phyloP scores from a whole-genome alignment of 2,797 vertebrate genomes.

The Lutjanus campechanus region DNA sequence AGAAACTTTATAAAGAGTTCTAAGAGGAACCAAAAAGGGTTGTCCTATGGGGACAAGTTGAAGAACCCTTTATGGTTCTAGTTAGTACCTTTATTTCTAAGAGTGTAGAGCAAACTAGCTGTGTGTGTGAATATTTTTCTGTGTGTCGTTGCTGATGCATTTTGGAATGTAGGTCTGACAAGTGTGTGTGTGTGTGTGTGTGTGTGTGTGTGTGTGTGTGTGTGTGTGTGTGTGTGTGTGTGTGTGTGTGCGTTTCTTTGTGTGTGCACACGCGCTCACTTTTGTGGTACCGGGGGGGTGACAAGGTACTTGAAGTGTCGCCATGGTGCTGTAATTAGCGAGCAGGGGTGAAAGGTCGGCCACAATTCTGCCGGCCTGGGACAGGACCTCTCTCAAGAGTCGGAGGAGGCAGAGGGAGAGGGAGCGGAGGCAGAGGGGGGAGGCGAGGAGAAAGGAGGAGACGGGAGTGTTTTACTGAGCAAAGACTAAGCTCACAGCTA shows the following conservation, averaged over 20 bases:
- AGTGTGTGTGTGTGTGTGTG: conserved; percentile 29
- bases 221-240: conserved; percentile 33
- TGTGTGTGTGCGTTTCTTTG: background rate
- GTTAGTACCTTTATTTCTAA: too few relatives aligned
- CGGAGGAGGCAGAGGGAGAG: conserved; percentile 52
- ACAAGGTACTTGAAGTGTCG: conserved; percentile 92
- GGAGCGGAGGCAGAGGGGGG: background rate
- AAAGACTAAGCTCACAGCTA: conserved; percentile 64
- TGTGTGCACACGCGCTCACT: conserved; percentile 43
- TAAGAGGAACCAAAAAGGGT: too few relatives aligned
- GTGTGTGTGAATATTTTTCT: conserved; percentile 37
- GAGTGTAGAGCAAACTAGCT: conserved; percentile 82
- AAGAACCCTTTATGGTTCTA: too few relatives aligned
- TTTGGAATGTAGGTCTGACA: conserved; percentile 51
- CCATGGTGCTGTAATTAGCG: conserved; percentile 95
- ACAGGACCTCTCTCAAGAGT: conserved; percentile 90
- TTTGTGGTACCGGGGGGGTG: conserved; percentile 57
- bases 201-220: conserved; percentile 16
- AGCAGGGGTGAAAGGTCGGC: conserved; percentile 91
- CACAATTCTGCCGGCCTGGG: conserved; percentile 87
- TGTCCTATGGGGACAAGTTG: too few relatives aligned
- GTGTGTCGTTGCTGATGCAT: conserved; percentile 25
- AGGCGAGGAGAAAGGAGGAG: conserved; percentile 42
- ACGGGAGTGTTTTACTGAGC: conserved; percentile 57
- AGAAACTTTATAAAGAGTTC: too few relatives aligned